A percentile compares a stretch with the other conserved stretches of the same genome.
These are phyloP conservation scores for Rhynchomys soricoides DNA, from an alignment of 2,113 vertebrate species.

Conservation along the genomic window DNA sequence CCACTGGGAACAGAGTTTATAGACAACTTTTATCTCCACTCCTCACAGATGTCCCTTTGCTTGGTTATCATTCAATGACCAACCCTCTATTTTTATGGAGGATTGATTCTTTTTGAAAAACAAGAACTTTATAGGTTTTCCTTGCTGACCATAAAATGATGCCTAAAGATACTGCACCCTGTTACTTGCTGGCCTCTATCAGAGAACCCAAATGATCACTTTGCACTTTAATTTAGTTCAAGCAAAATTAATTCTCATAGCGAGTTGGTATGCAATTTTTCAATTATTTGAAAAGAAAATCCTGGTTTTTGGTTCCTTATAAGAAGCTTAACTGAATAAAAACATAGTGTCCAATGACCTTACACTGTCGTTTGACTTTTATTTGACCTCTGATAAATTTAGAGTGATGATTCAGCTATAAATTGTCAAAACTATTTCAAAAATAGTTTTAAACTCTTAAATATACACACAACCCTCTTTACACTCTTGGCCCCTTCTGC, in stretches of 20 bases:
- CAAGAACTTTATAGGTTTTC: neutral
- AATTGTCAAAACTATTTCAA: neutral
- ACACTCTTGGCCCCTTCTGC: neutral
- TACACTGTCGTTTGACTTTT: constrained; percentile 30
- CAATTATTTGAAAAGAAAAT: constrained; percentile 29
- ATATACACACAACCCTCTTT: constrained; percentile 7
- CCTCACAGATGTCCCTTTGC: neutral
- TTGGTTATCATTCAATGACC: constrained; percentile 43
- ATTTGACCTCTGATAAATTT: constrained; percentile 51
- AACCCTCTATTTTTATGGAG: constrained; percentile 1
- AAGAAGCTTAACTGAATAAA: constrained; percentile 14
- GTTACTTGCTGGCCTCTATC: neutral
- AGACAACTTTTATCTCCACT: neutral
- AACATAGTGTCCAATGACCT: constrained; percentile 21
- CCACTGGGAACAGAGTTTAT: constrained; percentile 2
- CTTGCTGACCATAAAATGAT: constrained; percentile 36
- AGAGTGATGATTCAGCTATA: neutral
- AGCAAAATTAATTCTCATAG: constrained; percentile 10
- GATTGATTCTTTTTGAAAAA: constrained; percentile 8
- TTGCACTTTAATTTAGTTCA: constrained; percentile 42
- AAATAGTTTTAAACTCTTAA: constrained; percentile 34
- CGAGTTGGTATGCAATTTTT: neutral
- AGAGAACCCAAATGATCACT: constrained; percentile 40
- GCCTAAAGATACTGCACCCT: neutral
- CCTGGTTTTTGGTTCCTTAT: neutral